These are phyloP conservation scores for Agrenia bidenticulata DNA, from an alignment of 2,888 invertebrate species.

Conservation along the genomic window DNA sequence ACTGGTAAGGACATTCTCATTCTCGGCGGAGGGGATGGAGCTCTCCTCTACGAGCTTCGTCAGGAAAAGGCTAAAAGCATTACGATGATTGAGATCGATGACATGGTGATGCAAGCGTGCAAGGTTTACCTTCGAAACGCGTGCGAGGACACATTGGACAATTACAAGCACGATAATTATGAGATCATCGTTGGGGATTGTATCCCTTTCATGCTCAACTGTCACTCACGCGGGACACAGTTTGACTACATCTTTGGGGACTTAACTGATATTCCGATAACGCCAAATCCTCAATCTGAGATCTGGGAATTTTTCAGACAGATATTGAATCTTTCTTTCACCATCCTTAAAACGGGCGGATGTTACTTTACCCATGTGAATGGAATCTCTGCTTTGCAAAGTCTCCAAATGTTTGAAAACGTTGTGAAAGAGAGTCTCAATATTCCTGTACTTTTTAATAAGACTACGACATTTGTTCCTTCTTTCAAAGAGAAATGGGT, in stretches of 20 bases:
- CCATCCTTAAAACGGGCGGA: constrained; percentile 74
- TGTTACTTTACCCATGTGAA: constrained; percentile 83
- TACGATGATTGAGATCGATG: constrained; percentile 76
- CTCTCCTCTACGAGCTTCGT: constrained; percentile 79
- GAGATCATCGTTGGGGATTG: constrained; percentile 90
- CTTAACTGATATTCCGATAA: constrained; percentile 87
- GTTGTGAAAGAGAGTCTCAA: constrained; percentile 67
- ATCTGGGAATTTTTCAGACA: constrained; percentile 84
- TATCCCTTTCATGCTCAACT: constrained; percentile 75
- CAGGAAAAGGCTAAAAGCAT: constrained; percentile 86
- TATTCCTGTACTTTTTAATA: constrained; percentile 71
- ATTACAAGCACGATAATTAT: constrained; percentile 72
- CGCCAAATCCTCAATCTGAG: constrained; percentile 76
- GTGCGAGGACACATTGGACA: constrained; percentile 82
- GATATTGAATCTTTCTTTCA: constrained; percentile 76
- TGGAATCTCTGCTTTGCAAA: constrained; percentile 74
- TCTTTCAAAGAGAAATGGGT: constrained; percentile 90
- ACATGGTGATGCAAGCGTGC: constrained; percentile 83
- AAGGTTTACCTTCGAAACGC: constrained; percentile 77
- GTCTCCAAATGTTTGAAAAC: constrained; percentile 76
- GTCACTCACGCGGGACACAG: constrained; percentile 71
- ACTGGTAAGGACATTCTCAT: constrained; percentile 85
- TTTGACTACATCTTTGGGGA: constrained; percentile 93
- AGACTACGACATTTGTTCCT: constrained; percentile 77
- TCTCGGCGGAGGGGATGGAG: constrained; percentile 91